A percentile compares a stretch with the other conserved stretches of the same genome.
phyloP scores from a whole-genome alignment of 2,113 vertebrate genomes.

The Brevimyrus niger region DNA sequence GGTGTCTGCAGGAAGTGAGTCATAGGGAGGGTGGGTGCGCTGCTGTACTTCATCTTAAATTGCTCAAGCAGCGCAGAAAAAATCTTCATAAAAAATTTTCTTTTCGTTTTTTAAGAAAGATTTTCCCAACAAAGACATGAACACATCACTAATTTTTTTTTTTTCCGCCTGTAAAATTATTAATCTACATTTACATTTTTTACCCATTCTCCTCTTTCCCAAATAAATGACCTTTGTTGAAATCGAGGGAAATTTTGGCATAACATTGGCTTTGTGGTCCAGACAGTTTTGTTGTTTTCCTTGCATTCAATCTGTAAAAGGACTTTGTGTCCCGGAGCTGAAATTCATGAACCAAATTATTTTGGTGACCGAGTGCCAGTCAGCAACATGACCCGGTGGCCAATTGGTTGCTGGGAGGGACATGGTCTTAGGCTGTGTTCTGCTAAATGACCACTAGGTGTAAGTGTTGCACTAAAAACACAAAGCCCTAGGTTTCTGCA shows the following conservation, averaged over 20 bases:
- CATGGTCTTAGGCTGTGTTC: not conserved
- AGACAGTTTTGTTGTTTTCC: not conserved
- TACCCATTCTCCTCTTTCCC: not conserved
- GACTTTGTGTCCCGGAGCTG: not conserved
- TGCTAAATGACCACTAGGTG: constrained; percentile 5
- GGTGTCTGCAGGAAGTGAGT: not conserved
- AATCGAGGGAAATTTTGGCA: not conserved
- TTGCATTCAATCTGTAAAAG: not conserved
- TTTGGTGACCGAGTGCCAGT: not conserved
- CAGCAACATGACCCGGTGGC: not conserved
- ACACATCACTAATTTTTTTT: not conserved
- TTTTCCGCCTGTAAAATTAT: not conserved
- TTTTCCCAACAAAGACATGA: not conserved
- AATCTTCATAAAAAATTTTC: not conserved
- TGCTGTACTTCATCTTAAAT: not conserved
- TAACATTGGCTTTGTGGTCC: not conserved
- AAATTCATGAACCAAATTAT: not conserved
- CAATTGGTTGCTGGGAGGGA: not conserved
- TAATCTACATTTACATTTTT: not conserved
- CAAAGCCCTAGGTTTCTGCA: not conserved
- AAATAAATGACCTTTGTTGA: not conserved
- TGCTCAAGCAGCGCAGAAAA: not conserved
- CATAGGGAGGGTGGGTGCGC: not conserved
- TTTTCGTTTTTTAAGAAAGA: not conserved
- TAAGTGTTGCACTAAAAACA: constrained; percentile 6